phyloP scores from a whole-genome alignment of 2,888 invertebrate genomes.

The Cybosia mesomella region DNA sequence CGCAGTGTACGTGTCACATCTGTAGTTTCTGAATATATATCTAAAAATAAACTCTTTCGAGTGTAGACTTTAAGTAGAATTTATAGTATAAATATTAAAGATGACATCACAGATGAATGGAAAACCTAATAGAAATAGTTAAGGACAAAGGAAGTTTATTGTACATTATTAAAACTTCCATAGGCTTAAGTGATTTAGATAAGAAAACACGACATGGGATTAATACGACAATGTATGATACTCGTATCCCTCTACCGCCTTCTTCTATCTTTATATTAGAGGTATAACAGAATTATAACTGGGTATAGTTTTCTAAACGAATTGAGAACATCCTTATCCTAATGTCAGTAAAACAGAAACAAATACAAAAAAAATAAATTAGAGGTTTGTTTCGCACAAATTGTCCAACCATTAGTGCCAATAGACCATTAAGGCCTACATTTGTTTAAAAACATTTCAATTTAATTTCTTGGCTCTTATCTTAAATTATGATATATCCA shows the following conservation, averaged over 20 bases:
- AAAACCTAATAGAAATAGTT: slow-evolving; percentile 1
- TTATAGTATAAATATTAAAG: not conserved
- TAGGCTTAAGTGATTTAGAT: not conserved
- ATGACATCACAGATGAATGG: not conserved
- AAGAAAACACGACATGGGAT: not conserved
- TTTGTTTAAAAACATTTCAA: no score
- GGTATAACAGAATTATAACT: no score
- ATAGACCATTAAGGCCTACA: no score
- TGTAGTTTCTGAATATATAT: not conserved
- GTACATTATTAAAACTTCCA: not conserved
- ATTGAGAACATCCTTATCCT: no score
- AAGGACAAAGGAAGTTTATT: not conserved
- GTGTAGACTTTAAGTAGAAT: not conserved
- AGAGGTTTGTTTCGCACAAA: no score
- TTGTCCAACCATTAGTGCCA: no score
- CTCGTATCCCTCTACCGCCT: no score
- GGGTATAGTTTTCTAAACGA: no score
- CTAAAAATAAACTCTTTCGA: not conserved
- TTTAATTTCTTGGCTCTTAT: not conserved
- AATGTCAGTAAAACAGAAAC: no score
- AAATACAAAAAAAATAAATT: no score
- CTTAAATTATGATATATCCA: not conserved
- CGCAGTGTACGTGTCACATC: not conserved
- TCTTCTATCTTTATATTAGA: no score
- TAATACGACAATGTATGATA: not conserved